Base-by-base conservation (phyloP, 1,140 invertebrate genomes). In the Drosophila saltans region DNA sequence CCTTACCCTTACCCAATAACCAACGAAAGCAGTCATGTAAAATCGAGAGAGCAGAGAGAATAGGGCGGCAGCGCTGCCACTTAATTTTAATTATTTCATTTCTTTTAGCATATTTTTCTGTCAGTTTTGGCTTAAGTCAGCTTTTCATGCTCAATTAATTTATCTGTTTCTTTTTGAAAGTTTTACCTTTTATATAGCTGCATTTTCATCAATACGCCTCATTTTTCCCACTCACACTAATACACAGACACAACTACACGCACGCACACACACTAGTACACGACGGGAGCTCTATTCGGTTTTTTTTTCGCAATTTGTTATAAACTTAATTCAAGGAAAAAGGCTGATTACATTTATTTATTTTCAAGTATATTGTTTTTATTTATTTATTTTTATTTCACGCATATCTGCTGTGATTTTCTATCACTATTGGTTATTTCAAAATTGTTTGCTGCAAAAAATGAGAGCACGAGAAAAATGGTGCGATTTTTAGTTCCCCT, bases 381-480 rank as follows among this genome's bases (percentile, higher is more conserved):
- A 36, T 40, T 8, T 2, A 4, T 40, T 59, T n/a, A 5, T 10
- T 24, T 59, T 24, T 24, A 24, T 10, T 36, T 24, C 10, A 40
- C 33, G 39, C 21, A 52, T 59, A 59, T 39, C 33, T 58, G 75
- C 59, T 63, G 28, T 43, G 57, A 67, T 66, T 61, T 56, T 41
- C 24, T 69, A 56, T 36, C 67, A 62, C 40, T 62, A 28, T 43
- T 41, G 9, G 21, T 30, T 62, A n/a, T 43, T 10, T 10, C 40
- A 62, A 43, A 61, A 41, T 62, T 62, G 24, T 26, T 40, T 62
- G 40, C 28, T 36, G 77, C 78, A 83, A 77, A 77, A 74, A 88
- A 79, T 21, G 80, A 79, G 69, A 80, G 72, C 83, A 86, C 83
- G 83, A 86, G 80, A 83, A 86, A 84, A 86, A 80, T 86, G 72